Evolutionary conservation across 2,113 vertebrate genomes (phyloP).

Genomic region (Clinocottus analis): DNA sequence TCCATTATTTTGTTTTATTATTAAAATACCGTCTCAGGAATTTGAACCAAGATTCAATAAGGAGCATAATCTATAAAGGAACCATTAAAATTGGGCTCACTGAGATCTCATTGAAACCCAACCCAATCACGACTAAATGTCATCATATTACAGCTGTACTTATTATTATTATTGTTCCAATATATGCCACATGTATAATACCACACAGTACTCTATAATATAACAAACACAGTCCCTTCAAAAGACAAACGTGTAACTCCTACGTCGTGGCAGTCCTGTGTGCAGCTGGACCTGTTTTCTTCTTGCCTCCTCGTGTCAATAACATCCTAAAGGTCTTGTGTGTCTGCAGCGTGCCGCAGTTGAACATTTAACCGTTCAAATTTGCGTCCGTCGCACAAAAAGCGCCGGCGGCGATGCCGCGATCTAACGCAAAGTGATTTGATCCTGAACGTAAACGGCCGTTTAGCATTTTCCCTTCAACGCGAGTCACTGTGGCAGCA

Average conservation of each 20-base stretch:
- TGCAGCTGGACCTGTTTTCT: not conserved
- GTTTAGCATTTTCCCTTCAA: conserved; percentile 46
- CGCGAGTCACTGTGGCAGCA: conserved; percentile 25
- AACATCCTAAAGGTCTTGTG: not conserved
- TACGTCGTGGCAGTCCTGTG: not conserved
- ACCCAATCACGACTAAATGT: not conserved
- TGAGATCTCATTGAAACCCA: not conserved
- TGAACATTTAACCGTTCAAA: not conserved
- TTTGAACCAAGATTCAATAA: not conserved
- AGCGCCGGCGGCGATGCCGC: not conserved
- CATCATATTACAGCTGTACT: not conserved
- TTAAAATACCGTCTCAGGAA: not conserved
- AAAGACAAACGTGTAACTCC: not conserved
- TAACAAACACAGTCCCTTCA: not conserved
- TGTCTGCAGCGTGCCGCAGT: not conserved
- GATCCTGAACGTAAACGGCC: conserved; percentile 47
- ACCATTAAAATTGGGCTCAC: not conserved
- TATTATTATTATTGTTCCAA: too few relatives aligned
- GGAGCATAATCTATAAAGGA: not conserved
- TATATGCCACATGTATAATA: too few relatives aligned
- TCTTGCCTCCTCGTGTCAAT: not conserved
- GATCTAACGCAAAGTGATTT: conserved; percentile 21
- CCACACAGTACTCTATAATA: too few relatives aligned
- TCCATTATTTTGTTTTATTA: not conserved
- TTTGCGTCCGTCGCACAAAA: not conserved